Base-by-base conservation (phyloP, 2,797 vertebrate species). In the Acrossocheilus fasciatus region DNA sequence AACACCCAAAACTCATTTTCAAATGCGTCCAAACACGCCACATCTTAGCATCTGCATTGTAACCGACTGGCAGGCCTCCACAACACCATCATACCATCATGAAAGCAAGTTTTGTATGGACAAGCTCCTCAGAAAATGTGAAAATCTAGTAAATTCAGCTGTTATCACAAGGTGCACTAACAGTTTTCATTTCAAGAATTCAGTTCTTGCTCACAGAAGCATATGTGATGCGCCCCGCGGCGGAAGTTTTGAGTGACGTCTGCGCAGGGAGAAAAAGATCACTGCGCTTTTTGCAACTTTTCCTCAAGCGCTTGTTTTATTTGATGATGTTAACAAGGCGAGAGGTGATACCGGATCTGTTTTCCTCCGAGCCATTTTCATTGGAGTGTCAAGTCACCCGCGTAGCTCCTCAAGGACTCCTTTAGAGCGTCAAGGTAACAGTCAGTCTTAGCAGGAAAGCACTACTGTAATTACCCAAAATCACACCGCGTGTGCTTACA, bases 401-500 rank as follows among this genome's bases (percentile, higher is more conserved):
- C 39, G 64, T n/a, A 57, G n/a, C 74, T 54, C 83, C 74, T 78
- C 6, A 78, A 78, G 45, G 74, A 78, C 23, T 78, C n/a, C 12
- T 64, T 62, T 11, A 66, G 18, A 68, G 74, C 74, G 26, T 74
- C 81, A 83, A 34, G 82, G 45, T 45, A 69, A 85, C n/a, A 45
- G 62, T 78, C 36, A 77, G 64, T 43, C 45, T 34, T 77, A 34
- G 50, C 47, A 69, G 83, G 64, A 68, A 78, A 85, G 39, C 47
- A 14, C 64, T 76, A 64, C 82, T 57, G 74, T 85, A 85, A 85
- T 85, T 85, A 85, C 83, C 64, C 47, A 78, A 78, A 85, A 85
- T 78, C 73, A 54, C 45, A 41, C 9, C 10, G n/a, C 0, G 12
- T 59, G 69, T 26, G 15, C 54, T 50, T 62, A 59, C 70, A 64